Conservation (phyloP, 2,888 invertebrate species). For the Belgica antarctica region DNA sequence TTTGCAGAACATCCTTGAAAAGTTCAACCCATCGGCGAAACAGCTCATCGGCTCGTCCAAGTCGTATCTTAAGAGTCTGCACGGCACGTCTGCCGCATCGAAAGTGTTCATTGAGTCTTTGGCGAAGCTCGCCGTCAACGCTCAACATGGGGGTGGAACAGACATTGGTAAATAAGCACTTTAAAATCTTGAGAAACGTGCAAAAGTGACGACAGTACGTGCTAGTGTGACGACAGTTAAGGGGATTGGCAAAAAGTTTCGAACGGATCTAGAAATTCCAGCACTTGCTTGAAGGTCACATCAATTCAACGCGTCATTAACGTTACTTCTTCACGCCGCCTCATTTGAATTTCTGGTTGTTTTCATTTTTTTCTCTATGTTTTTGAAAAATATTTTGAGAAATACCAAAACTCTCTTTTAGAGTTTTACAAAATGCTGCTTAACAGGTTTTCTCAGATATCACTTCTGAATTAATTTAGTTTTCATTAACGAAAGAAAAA, state of each 20-base stretch:
- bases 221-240: no score
- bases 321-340: neutral
- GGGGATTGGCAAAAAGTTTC: no score
- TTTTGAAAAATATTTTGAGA: conserved; percentile 6
- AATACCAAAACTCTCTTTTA: conserved; percentile 26
- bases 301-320: neutral
- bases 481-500: conserved; percentile 22
- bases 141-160: conserved; percentile 86
- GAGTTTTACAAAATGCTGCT: conserved; percentile 14
- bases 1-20: conserved; percentile 95
- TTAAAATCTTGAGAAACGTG: no score
- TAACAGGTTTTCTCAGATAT: conserved; percentile 20
- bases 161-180: no score
- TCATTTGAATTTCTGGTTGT: neutral
- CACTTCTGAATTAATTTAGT: conserved; percentile 24
- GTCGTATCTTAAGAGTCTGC: conserved; percentile 89
- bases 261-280: no score
- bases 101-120: conserved; percentile 84
- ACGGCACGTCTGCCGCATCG: conserved; percentile 87
- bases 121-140: conserved; percentile 81
- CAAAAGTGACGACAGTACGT: no score
- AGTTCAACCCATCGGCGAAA: conserved; percentile 91
- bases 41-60: conserved; percentile 93
- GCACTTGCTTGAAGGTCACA: no score
- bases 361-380: conserved; percentile 26